These are phyloP conservation scores for Selenia dentaria DNA, from an alignment of 2,888 invertebrate genomes.

Conservation along the genomic window DNA sequence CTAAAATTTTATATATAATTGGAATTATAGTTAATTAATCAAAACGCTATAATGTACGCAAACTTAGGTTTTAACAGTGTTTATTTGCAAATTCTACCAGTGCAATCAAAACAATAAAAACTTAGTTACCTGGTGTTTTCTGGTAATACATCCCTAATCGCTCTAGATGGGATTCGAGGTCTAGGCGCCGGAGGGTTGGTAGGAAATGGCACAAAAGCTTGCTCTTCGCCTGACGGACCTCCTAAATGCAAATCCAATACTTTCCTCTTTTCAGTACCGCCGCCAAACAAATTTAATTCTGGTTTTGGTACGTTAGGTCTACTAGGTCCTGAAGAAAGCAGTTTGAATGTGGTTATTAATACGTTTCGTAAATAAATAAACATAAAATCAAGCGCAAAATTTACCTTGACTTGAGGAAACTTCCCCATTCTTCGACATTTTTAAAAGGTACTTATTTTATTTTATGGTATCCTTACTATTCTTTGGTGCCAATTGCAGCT, in stretches of 20 bases:
- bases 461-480: constrained; percentile 50
- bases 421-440: constrained; percentile 90
- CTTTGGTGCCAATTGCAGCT: constrained; percentile 56
- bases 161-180: constrained; percentile 67
- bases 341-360: constrained; percentile 6
- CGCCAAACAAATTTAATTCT: constrained; percentile 70
- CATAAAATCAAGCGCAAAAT: constrained; percentile 20
- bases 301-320: constrained; percentile 74
- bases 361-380: constrained; percentile 25
- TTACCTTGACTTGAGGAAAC: constrained; percentile 87
- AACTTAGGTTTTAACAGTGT: too few species aligned
- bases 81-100: too few species aligned
- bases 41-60: too few species aligned
- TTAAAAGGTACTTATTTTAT: constrained; percentile 48
- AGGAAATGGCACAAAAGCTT: constrained; percentile 80
- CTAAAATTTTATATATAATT: too few species aligned
- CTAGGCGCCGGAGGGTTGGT: constrained; percentile 57
- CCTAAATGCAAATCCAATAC: constrained; percentile 84
- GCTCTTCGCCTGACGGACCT: constrained; percentile 74
- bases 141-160: constrained; percentile 76
- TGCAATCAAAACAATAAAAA: too few species aligned
- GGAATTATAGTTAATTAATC: too few species aligned
- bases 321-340: constrained; percentile 65
- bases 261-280: constrained; percentile 80
- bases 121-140: constrained; percentile 80